Percentiles rank a stretch among this genome's conserved stretches.
Conservation (phyloP, 1,140 invertebrate genomes). For the Neelides sp. region DNA sequence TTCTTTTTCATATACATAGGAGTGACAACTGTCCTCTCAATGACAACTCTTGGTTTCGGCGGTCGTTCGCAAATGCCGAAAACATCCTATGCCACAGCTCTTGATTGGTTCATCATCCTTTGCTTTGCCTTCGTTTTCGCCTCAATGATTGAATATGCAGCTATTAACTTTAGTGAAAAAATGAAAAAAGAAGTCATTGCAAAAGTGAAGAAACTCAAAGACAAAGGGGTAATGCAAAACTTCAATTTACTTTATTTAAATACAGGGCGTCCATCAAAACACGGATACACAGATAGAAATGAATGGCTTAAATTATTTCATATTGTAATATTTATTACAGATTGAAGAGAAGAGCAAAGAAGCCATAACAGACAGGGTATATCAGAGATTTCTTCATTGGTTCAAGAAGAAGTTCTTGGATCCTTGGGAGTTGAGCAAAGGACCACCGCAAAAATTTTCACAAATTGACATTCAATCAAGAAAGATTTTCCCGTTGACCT, state of each 20-base stretch:
- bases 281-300: no score
- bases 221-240: slow-evolving; percentile 2
- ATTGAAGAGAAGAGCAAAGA: no score
- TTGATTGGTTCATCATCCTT: slow-evolving; percentile 49
- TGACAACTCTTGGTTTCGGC: slow-evolving; percentile 47
- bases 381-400: slow-evolving; percentile 13
- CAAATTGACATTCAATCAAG: slow-evolving; percentile 42
- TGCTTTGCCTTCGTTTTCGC: slow-evolving; percentile 49
- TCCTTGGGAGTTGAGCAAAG: slow-evolving; percentile 19
- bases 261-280: not conserved
- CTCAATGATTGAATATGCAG: slow-evolving; percentile 47
- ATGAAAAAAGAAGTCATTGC: slow-evolving; percentile 35
- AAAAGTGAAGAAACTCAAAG: slow-evolving; percentile 32
- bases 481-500: slow-evolving; percentile 40
- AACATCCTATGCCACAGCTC: slow-evolving; percentile 46
- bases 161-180: slow-evolving; percentile 49
- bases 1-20: slow-evolving; percentile 34
- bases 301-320: no score
- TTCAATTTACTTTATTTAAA: not conserved
- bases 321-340: no score
- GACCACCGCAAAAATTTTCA: slow-evolving; percentile 33
- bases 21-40: slow-evolving; percentile 48
- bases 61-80: slow-evolving; percentile 44
- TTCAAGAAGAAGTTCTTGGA: slow-evolving; percentile 21
- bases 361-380: no score